phyloP scores from a whole-genome alignment of 1,140 invertebrate genomes.

The Cherax quadricarinatus region DNA sequence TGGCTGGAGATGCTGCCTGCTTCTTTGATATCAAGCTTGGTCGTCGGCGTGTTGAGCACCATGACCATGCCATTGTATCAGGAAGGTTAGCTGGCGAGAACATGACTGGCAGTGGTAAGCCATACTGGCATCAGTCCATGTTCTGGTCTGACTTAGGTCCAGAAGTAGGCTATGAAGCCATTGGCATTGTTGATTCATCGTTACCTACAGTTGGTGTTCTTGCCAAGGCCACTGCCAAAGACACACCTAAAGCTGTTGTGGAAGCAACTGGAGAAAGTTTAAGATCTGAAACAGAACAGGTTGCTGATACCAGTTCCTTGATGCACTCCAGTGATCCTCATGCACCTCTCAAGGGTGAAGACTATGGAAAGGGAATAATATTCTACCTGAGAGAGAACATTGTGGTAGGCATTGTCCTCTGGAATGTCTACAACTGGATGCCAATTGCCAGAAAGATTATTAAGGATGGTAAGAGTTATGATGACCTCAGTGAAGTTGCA shows the following conservation, averaged over 20 bases:
- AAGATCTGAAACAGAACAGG: constrained; percentile 77
- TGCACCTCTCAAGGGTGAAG: constrained; percentile 76
- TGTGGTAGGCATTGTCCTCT: constrained; percentile 94
- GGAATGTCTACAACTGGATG: constrained; percentile 96
- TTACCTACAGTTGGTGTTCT: constrained; percentile 94
- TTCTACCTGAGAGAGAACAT: constrained; percentile 91
- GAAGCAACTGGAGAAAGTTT: constrained; percentile 78
- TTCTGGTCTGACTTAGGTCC: constrained; percentile 97
- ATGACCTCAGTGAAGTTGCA: constrained; percentile 95
- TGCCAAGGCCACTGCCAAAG: constrained; percentile 80
- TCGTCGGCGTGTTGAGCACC: constrained; percentile 91
- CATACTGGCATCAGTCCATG: constrained; percentile 95
- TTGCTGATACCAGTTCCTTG: constrained; percentile 40
- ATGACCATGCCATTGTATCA: constrained; percentile 96
- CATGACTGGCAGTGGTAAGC: constrained; percentile 89
- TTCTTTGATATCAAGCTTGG: constrained; percentile 93
- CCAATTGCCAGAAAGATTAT: constrained; percentile 90
- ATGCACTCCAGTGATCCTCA: constrained; percentile 67
- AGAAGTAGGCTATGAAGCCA: constrained; percentile 94
- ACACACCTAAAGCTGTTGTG: constrained; percentile 78
- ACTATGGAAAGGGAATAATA: constrained; percentile 91
- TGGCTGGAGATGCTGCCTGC: constrained; percentile 95
- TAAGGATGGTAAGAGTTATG: constrained; percentile 86
- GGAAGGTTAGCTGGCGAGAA: constrained; percentile 96
- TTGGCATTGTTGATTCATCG: constrained; percentile 93